Evolutionary conservation across 2,113 vertebrate genomes (phyloP), one percentile per base, ranked within the genome.

Genomic region (Australoheros scitulus): DNA sequence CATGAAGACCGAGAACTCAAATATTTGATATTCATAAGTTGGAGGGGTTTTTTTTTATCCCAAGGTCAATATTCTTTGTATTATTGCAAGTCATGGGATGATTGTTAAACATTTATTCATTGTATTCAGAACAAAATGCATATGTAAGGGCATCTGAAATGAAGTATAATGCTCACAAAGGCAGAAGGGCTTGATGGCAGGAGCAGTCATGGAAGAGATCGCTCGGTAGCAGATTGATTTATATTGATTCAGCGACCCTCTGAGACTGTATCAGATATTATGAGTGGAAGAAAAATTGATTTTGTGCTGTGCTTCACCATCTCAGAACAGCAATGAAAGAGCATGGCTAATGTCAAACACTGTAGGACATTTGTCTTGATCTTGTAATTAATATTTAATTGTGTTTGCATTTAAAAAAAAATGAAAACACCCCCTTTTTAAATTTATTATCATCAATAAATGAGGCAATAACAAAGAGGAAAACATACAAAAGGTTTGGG

Each of bases 91-190:
- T 72, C 14, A 14, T n/a, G 11, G 24, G 3, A 32, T 0, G 1
- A 55, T 55, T 72, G 47, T 32, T 72, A n/a, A 72, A 72, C 26
- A 55, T 72, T n/a, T 72, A 55, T 72, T 72, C 47, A 72, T 55
- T 72, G 43, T 72, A 72, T 72, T 14, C 68, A 72, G 68, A 72
- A 18, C 68, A 72, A 34, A 26, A 18, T 72, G 68, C 68, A 72
- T 55, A 8, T 55, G 47, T 55, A 34, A 55, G 47, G 47, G 26
- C 47, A 32, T 72, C 6, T 72, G 3, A 1, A 34, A 55, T 9
- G 68, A 55, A 55, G 6, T 14, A 14, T 4, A 55, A 72, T 52
- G 47, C 26, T 72, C 47, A 72, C 47, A 72, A 72, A 72, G 26
- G 68, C 68, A 72, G 68, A 55, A 55, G 47, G 26, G 32, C 17